Base-by-base conservation (phyloP, 2,888 invertebrate species). In the Nipponacmea schrenckii region DNA sequence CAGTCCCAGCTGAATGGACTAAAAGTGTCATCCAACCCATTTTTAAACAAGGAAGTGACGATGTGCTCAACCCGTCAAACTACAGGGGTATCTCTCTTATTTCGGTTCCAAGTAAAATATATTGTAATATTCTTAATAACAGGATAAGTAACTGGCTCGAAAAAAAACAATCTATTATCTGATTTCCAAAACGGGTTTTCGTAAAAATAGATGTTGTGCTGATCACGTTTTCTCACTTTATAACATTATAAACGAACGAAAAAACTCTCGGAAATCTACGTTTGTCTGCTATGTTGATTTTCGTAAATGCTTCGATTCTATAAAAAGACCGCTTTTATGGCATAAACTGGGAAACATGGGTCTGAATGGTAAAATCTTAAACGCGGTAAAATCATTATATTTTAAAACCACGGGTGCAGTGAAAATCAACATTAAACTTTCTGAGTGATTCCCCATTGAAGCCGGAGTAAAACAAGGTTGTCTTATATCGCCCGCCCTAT, bases 371-470 rank as follows among this genome's bases (percentile, higher is more conserved):
- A 56, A 56, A 5, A 56, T 56, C 7, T 20, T 56, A 20, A 20
- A 56, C n/a, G 50, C 50, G n/a, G n/a, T 56, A 20, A 56, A 56
- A 56, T 56, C 50, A 56, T n/a, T 56, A 20, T 56, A 56, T 56
- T n/a, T 1, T 17, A n/a, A 56, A 20, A 56, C 50, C n/a, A 56
- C n/a, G 20, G 8, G 50, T 56, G 50, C 50, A 20, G 50, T 56
- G 8, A n/a, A 20, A 20, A 20, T 56, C n/a, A 56, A 56, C 50
- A 56, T n/a, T 56, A n/a, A 56, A 12, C 50, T 56, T 2, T 56
- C 39, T 39, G 39, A 39, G 1, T 39, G 39, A 10, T 39, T 39
- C 39, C 39, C 39, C 39, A 39, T 39, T n/a, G 50, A 56, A 20
- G n/a, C 50, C n/a, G 15, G 50, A 20, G 50, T 56, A 56, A 56